Evolutionary conservation across 2,888 invertebrate genomes (phyloP), one percentile per base, ranked within the genome.

Genomic region (Eretmocerus hayati): DNA sequence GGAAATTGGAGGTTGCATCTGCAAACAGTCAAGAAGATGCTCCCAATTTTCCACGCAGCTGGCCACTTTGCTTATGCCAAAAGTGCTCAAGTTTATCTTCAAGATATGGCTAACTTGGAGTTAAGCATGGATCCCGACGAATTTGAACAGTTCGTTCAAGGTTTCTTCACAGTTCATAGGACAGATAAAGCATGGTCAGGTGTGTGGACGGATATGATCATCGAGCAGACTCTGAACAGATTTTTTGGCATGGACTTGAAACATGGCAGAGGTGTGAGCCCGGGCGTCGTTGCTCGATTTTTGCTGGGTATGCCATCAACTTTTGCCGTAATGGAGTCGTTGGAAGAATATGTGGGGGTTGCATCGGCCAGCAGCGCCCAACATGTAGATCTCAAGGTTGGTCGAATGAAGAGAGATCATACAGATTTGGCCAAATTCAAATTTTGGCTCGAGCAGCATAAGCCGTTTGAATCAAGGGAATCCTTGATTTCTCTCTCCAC

Each of bases 11-110:
- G 51, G 13, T 33, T 57, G 8, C 58, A 63, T 50, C 46, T 64
- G 9, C 43, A 55, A n/a, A 52, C 46, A 30, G 45, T 63, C 3
- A 5, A 39, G 15, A 16, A 56, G 45, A 59, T 60, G 54, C n/a
- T 61, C 26, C 59, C 62, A 11, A 53, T 50, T 26, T 63, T 62
- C 42, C 61, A 62, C 48, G 58, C 61, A 6, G 45, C 51, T 40
- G 66, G 65, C 2, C 64, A 67, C 48, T 59, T 59, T 20, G n/a
- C 46, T 3, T 62, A 64, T 48, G 59, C 62, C 5, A 62, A 59
- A 54, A 57, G 53, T 39, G 55, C 56, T 3, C 60, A 63, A 22
- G n/a, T 64, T 6, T 63, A 62, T 45, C 26, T 64, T 4, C 63
- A 65, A 53, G 60, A 64, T 31, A 62, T 62, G 61, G 19, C 23